These are phyloP conservation scores for Chinchilla lanigera DNA, from an alignment of 2,113 vertebrate genomes.

Conservation along the genomic window DNA sequence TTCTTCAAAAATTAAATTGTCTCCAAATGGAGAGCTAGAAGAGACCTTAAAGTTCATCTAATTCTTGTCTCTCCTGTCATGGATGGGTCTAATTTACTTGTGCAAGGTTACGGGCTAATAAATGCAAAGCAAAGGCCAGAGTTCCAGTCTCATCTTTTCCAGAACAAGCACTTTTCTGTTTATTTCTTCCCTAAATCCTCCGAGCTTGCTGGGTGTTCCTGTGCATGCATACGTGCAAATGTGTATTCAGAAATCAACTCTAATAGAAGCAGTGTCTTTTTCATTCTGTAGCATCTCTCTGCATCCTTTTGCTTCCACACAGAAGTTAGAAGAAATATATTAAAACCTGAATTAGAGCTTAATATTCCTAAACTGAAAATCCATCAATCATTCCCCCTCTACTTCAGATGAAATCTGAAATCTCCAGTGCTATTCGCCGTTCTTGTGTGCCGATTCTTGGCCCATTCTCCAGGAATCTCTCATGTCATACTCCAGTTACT, in stretches of 20 bases:
- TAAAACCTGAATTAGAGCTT: background rate
- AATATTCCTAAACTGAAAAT: background rate
- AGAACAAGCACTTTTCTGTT: background rate
- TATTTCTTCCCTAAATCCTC: background rate
- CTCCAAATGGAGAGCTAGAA: background rate
- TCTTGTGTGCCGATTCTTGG: background rate
- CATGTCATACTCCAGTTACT: background rate
- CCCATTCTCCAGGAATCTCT: accelerated
- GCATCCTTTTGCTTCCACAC: background rate
- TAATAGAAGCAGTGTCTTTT: background rate
- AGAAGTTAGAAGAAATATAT: background rate
- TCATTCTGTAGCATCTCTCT: background rate
- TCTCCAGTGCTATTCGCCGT: background rate
- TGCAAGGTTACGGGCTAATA: background rate
- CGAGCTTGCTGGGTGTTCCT: background rate
- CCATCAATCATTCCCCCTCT: background rate
- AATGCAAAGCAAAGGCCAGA: slow-evolving; percentile 9
- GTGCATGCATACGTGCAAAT: background rate
- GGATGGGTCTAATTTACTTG: slow-evolving; percentile 59
- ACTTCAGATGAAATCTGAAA: background rate
- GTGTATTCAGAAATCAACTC: background rate
- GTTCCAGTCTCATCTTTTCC: background rate
- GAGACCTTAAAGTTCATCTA: slow-evolving; percentile 58
- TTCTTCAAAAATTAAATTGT: slow-evolving; percentile 66
- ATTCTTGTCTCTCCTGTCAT: slow-evolving; percentile 53